phyloP scores from a whole-genome alignment of 1,140 invertebrate genomes.

The Elymnias hypermnestra region DNA sequence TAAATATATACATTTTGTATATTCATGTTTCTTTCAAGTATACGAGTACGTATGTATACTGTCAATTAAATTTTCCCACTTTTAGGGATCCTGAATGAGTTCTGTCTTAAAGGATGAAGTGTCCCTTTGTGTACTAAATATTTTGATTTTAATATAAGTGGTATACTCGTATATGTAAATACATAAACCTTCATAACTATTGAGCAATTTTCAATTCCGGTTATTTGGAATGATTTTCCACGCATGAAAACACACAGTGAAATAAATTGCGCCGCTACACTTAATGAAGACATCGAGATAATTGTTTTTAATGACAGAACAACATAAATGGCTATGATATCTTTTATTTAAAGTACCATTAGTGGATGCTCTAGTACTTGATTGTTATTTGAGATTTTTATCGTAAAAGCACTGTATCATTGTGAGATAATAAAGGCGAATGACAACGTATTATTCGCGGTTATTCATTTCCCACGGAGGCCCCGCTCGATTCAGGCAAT shows the following conservation, averaged over 20 bases:
- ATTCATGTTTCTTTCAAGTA: too few species aligned
- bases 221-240: constrained; percentile 12
- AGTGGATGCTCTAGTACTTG: constrained; percentile 32
- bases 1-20: too few species aligned
- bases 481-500: constrained; percentile 59
- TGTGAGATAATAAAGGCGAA: constrained; percentile 73
- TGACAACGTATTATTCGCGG: constrained; percentile 73
- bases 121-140: too few species aligned
- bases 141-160: too few species aligned
- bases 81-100: too few species aligned
- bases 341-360: constrained; percentile 66
- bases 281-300: constrained; percentile 59
- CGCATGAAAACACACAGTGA: constrained; percentile 24
- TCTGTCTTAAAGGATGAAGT: too few species aligned
- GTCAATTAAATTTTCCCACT: too few species aligned
- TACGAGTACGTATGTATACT: too few species aligned
- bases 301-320: constrained; percentile 56
- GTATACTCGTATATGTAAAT: too few species aligned
- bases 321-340: constrained; percentile 50
- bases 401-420: constrained; percentile 72
- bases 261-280: constrained; percentile 19
- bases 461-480: constrained; percentile 54
- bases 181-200: not conserved
- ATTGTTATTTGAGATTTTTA: constrained; percentile 70
- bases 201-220: constrained; percentile 5